phyloP scores from a whole-genome alignment of 2,113 vertebrate genomes.

The Chamaetylas fuelleborni region DNA sequence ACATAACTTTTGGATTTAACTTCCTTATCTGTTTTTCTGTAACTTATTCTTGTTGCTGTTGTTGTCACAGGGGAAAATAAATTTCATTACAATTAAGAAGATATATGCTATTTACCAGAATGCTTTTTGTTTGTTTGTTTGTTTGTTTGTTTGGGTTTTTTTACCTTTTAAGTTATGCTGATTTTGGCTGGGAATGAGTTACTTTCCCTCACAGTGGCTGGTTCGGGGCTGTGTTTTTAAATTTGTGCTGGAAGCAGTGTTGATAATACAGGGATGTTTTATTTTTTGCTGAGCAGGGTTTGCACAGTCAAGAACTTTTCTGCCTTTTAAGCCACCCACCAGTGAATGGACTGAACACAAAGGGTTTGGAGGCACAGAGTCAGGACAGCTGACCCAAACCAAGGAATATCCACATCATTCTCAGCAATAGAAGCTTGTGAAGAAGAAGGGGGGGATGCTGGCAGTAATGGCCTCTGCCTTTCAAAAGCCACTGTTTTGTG shows the following conservation, averaged over 20 bases:
- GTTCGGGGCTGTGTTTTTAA: not conserved
- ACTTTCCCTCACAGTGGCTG: not conserved
- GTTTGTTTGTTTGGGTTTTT: not conserved
- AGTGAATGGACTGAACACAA: accelerated
- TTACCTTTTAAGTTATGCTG: not conserved
- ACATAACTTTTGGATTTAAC: constrained; percentile 23
- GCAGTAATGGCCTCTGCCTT: not conserved
- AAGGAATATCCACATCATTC: not conserved
- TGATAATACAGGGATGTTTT: not conserved
- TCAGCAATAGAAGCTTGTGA: not conserved
- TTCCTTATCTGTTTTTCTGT: not conserved
- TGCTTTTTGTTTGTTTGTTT: not conserved
- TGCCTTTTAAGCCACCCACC: not conserved
- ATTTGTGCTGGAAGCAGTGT: not conserved
- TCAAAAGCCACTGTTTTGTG: accelerated
- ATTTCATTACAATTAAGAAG: not conserved
- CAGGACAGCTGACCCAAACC: not conserved
- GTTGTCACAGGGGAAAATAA: not conserved
- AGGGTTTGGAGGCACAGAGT: not conserved
- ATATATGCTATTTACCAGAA: not conserved
- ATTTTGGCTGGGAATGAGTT: not conserved
- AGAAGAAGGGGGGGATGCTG: accelerated
- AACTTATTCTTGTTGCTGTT: not conserved
- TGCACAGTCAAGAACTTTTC: not conserved
- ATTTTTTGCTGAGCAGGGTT: not conserved